Percentiles rank a stretch among this genome's conserved stretches.
Evolutionary conservation across 2,888 invertebrate species (phyloP).

Genomic region (Maniola hyperantus): DNA sequence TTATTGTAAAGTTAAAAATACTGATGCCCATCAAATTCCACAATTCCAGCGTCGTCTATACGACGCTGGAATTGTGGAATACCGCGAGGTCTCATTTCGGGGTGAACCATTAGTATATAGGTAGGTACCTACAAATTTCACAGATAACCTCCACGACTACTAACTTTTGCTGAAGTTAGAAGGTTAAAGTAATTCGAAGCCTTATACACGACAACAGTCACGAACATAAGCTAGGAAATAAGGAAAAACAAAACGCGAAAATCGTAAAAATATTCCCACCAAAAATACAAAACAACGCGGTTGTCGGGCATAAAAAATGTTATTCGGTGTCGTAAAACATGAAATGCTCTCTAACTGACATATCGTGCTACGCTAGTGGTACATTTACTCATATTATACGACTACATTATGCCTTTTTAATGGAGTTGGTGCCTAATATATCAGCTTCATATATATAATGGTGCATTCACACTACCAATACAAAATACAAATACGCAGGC

Average conservation of each 20-base stretch:
- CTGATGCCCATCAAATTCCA: no score
- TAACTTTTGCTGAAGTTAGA: no score
- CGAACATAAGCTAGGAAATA: background rate
- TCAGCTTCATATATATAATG: background rate
- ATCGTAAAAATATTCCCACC: background rate
- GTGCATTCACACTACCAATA: no score
- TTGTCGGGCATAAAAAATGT: background rate
- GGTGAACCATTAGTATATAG: no score
- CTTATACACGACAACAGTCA: background rate
- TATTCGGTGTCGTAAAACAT: slow-evolving; percentile 8
- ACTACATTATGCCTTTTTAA: slow-evolving; percentile 1
- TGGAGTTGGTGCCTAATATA: background rate
- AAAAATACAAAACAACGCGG: slow-evolving; percentile 7
- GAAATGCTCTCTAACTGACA: slow-evolving; percentile 3
- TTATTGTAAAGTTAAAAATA: no score
- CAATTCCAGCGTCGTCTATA: no score
- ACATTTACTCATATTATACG: background rate
- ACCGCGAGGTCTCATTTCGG: no score
- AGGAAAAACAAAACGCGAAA: background rate
- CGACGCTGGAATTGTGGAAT: no score
- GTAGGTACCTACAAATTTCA: no score
- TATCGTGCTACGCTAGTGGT: background rate
- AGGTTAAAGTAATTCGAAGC: background rate
- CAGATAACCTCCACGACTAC: no score
- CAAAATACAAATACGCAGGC: no score